phyloP scores from a whole-genome alignment of 92 coral and sea anemone species.

The Phenganax stokvisi region DNA sequence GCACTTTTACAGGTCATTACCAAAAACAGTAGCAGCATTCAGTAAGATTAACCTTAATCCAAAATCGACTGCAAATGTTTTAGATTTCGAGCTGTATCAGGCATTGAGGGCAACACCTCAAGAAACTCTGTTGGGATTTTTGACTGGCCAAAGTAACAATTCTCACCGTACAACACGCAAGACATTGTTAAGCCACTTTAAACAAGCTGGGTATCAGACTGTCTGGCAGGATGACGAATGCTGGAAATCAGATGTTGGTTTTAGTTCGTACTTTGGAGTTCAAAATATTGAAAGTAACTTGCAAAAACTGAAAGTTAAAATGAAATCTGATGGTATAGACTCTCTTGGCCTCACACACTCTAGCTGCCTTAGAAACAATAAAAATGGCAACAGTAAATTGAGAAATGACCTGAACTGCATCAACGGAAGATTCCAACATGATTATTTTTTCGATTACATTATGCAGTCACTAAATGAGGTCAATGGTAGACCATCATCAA shows the following conservation, averaged over 20 bases:
- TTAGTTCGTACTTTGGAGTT: constrained; percentile 43
- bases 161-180: not conserved
- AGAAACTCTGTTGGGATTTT: constrained; percentile 42
- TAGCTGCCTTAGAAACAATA: constrained; percentile 46
- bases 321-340: constrained; percentile 49
- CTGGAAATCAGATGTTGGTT: constrained; percentile 54
- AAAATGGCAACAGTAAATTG: constrained; percentile 22
- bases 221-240: constrained; percentile 66
- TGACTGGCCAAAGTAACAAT: constrained; percentile 38
- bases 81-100: constrained; percentile 60
- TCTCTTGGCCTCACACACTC: constrained; percentile 58
- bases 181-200: constrained; percentile 45
- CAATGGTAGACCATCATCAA: constrained; percentile 18
- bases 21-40: constrained; percentile 60
- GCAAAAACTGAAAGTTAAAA: constrained; percentile 39
- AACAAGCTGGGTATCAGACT: constrained; percentile 60
- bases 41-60: constrained; percentile 43
- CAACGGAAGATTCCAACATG: constrained; percentile 52
- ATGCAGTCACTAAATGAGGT: constrained; percentile 36
- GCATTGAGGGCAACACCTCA: constrained; percentile 44
- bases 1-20: constrained; percentile 76
- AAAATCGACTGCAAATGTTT: constrained; percentile 42
- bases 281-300: constrained; percentile 35
- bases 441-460: constrained; percentile 45
- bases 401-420: constrained; percentile 31